Evolutionary conservation across 2,888 invertebrate genomes (phyloP).

Genomic region (Drosophila paranaensis): DNA sequence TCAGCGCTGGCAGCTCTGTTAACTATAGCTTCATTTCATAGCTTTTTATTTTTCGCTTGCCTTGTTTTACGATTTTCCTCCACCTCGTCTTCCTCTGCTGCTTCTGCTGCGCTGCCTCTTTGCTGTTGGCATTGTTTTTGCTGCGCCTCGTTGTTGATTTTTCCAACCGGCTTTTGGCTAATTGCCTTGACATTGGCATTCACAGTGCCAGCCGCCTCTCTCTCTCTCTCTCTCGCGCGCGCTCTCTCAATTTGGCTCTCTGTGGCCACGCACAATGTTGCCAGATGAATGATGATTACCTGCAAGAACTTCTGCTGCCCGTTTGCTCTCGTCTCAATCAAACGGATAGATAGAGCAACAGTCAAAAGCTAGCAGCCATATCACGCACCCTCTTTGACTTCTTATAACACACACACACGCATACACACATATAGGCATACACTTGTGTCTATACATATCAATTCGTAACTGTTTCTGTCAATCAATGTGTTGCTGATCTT

Average conservation of each 20-base stretch:
- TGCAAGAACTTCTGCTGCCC: constrained; percentile 36
- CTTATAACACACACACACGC: background rate
- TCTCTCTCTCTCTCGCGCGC: constrained; percentile 22
- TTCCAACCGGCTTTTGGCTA: constrained; percentile 80
- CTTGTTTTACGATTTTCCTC: constrained; percentile 51
- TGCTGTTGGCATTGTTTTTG: constrained; percentile 48
- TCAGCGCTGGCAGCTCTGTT: constrained; percentile 56
- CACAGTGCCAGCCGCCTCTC: constrained; percentile 38
- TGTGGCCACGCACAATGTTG: constrained; percentile 33
- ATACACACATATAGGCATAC: background rate
- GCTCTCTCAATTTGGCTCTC: constrained; percentile 4
- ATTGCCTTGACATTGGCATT: constrained; percentile 81
- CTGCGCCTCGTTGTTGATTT: constrained; percentile 60
- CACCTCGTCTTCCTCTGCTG: constrained; percentile 26
- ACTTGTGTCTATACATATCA: constrained; percentile 5
- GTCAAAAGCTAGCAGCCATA: constrained; percentile 55
- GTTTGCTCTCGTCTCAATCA: constrained; percentile 16
- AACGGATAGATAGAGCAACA: constrained; percentile 19
- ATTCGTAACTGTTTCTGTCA: constrained; percentile 36
- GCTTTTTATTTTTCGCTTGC: constrained; percentile 47
- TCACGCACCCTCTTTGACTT: constrained; percentile 32
- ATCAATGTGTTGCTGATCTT: constrained; percentile 37
- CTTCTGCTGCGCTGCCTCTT: constrained; percentile 31
- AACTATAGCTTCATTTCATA: constrained; percentile 56
- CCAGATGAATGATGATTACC: constrained; percentile 54